Conservation (phyloP, 2,888 invertebrate species). For the Drosophila melanosoma region DNA sequence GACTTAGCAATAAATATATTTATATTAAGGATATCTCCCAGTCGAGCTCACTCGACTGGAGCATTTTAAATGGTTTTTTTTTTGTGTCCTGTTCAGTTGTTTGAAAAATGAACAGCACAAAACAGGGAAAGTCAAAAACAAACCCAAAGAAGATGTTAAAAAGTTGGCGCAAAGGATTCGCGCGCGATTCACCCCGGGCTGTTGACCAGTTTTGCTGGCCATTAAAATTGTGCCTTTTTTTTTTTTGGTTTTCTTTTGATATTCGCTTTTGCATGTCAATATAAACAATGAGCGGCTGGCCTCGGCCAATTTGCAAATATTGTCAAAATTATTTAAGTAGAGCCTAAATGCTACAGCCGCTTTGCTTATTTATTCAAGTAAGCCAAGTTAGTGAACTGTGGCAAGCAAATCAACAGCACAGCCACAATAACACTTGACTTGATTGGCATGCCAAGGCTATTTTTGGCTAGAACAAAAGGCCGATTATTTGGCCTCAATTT, state of each 20-base stretch:
- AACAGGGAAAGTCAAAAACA: conserved; percentile 14
- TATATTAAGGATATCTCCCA: neutral
- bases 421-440: conserved; percentile 24
- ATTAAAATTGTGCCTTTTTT: conserved; percentile 64
- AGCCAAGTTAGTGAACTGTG: conserved; percentile 1
- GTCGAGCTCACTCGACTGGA: neutral
- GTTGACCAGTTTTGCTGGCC: conserved; percentile 57
- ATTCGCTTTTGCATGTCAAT: conserved; percentile 43
- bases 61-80: neutral
- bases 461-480: conserved; percentile 13
- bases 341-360: conserved; percentile 9
- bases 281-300: conserved; percentile 69
- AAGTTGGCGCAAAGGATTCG: conserved; percentile 42
- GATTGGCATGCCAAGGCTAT: conserved; percentile 39
- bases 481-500: conserved; percentile 27
- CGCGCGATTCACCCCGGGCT: conserved; percentile 51
- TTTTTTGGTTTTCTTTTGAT: neutral
- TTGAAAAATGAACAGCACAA: conserved; percentile 47
- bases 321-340: conserved; percentile 36
- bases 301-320: conserved; percentile 49
- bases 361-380: conserved; percentile 21
- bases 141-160: conserved; percentile 41
- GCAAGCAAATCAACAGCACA: neutral
- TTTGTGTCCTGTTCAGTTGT: conserved; percentile 14
- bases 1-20: neutral